Evolutionary conservation across 37 sponge, comb jelly and placozoan genomes (phyloP).

Genomic region (Halichondria panicea): DNA sequence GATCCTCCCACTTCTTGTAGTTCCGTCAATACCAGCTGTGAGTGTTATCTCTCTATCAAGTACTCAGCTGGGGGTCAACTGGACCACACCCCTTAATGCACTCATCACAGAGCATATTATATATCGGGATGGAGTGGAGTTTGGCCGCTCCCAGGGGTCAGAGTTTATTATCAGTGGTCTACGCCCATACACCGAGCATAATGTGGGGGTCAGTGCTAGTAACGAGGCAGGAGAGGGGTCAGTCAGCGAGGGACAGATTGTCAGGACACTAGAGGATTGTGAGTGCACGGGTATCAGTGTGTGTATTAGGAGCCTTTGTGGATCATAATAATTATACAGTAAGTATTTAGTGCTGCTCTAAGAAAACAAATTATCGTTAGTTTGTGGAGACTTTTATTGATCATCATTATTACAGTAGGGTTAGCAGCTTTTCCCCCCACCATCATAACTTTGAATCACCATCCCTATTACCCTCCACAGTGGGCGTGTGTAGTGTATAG

Average conservation of each 20-base stretch:
- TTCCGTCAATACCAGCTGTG: not conserved
- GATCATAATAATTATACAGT: no score
- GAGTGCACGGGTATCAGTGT: no score
- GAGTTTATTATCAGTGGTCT: not conserved
- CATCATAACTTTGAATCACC: no score
- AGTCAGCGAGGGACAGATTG: not conserved
- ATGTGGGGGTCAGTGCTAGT: not conserved
- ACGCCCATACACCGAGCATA: constrained; percentile 12
- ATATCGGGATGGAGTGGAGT: not conserved
- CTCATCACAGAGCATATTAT: not conserved
- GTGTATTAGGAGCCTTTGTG: no score
- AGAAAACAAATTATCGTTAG: no score
- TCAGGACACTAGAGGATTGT: not conserved
- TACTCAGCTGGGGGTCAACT: not conserved
- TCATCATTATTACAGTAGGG: no score
- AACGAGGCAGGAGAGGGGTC: constrained; percentile 2
- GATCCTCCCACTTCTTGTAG: not conserved
- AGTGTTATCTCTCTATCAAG: not conserved
- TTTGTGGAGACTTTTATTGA: no score
- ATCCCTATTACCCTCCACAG: no score
- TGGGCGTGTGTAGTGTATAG: no score
- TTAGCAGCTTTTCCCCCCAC: no score
- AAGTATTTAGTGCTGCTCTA: no score
- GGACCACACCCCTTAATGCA: not conserved
- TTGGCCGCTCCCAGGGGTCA: not conserved